Conservation (phyloP, 1,140 invertebrate genomes). For the Aphis craccivora region DNA sequence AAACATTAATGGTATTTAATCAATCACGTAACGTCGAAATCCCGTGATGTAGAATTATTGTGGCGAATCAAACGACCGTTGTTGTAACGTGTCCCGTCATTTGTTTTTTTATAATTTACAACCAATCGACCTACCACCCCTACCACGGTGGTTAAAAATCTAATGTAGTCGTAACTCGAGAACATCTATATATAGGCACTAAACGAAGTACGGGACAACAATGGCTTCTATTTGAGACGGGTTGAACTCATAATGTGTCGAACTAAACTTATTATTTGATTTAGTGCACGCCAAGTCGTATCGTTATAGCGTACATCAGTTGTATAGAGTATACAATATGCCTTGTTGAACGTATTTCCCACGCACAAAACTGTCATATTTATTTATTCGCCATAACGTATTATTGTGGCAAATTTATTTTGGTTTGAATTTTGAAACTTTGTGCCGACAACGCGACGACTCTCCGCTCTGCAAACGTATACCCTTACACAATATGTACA, state of each 20-base stretch:
- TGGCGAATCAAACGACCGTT: too few species aligned
- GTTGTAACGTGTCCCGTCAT: neutral
- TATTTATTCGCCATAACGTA: too few species aligned
- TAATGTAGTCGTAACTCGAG: neutral
- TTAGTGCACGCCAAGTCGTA: neutral
- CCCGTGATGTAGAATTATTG: neutral
- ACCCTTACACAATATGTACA: neutral
- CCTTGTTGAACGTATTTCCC: neutral
- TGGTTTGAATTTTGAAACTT: neutral
- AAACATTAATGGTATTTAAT: too few species aligned
- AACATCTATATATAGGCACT: neutral
- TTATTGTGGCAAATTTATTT: neutral
- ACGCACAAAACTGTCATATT: neutral
- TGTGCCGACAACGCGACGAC: too few species aligned
- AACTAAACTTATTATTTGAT: neutral
- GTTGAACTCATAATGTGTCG: neutral
- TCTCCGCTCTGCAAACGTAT: too few species aligned
- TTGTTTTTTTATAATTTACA: neutral
- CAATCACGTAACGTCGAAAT: neutral
- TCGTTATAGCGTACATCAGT: too few species aligned
- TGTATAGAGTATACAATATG: neutral
- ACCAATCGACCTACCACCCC: neutral
- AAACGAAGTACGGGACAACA: neutral
- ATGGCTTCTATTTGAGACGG: neutral
- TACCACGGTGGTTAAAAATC: neutral